Evolutionary conservation across 2,113 vertebrate species (phyloP).

Genomic region (Rhynchopsitta pachyrhyncha): DNA sequence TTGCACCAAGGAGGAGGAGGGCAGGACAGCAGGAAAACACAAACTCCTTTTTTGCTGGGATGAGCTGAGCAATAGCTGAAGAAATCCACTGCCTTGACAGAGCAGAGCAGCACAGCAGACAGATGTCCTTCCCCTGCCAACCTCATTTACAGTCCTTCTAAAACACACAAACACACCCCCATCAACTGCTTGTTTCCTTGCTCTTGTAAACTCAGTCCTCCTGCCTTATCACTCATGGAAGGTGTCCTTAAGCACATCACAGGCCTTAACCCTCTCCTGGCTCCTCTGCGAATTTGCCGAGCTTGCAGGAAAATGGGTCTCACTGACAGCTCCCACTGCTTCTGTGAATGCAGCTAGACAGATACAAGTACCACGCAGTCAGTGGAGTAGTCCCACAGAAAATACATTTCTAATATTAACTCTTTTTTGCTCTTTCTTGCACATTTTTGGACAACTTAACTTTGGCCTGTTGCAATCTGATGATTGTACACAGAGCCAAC

Average conservation of each 20-base stretch:
- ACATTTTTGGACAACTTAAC: not conserved
- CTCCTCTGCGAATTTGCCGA: not conserved
- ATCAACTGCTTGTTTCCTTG: not conserved
- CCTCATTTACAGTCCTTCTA: not conserved
- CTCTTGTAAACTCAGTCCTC: not conserved
- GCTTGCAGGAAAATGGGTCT: not conserved
- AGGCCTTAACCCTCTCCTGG: slow-evolving; percentile 3
- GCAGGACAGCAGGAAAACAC: accelerated
- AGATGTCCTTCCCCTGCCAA: not conserved
- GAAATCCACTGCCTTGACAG: not conserved
- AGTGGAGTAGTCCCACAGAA: not conserved
- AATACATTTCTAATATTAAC: not conserved
- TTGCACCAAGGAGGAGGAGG: not conserved
- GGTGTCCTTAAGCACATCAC: not conserved
- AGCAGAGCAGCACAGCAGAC: not conserved
- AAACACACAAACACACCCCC: not conserved
- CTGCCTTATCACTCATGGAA: not conserved
- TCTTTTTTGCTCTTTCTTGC: not conserved
- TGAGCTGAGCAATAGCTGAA: not conserved
- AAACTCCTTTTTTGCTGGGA: not conserved
- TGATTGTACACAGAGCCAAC: not conserved
- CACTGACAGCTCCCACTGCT: not conserved
- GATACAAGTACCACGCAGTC: not conserved
- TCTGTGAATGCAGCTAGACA: not conserved
- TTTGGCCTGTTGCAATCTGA: not conserved